Evolutionary conservation across 2,113 vertebrate genomes (phyloP).

Genomic region (Dolichallabes microphthalmus): DNA sequence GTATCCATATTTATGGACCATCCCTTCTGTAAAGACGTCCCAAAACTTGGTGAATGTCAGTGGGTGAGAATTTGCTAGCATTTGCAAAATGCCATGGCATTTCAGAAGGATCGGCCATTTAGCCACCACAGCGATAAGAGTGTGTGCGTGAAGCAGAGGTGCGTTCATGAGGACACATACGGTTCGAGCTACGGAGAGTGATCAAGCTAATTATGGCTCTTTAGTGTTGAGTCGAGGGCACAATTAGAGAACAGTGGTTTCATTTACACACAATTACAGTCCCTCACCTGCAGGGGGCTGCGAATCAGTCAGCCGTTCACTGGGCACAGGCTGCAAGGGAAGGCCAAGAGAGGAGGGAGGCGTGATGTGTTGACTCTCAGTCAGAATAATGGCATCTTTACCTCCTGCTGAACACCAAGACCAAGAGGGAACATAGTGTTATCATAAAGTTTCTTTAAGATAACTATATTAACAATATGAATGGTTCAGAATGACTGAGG

Average conservation of each 20-base stretch:
- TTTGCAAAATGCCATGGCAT: constrained; percentile 82
- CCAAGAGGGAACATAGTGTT: constrained; percentile 12
- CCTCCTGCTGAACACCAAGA: constrained; percentile 72
- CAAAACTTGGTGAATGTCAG: constrained; percentile 80
- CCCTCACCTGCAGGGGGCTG: constrained; percentile 68
- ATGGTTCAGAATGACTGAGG: constrained; percentile 17
- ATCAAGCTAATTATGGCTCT: constrained; percentile 63
- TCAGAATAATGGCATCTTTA: constrained; percentile 76
- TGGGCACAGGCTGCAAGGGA: constrained; percentile 60
- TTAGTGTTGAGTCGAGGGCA: constrained; percentile 50
- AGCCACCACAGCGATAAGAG: constrained; percentile 65
- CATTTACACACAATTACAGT: constrained; percentile 59
- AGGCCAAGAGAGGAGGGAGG: constrained; percentile 61
- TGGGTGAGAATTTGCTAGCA: constrained; percentile 73
- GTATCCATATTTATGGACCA: constrained; percentile 74
- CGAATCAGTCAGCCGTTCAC: constrained; percentile 53
- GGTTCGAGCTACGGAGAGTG: constrained; percentile 42
- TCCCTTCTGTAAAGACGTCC: constrained; percentile 58
- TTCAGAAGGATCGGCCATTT: constrained; percentile 69
- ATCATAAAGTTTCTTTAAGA: constrained; percentile 6
- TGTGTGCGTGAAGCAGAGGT: constrained; percentile 56
- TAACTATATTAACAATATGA: neutral
- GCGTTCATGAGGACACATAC: constrained; percentile 55
- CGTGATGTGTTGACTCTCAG: constrained; percentile 71
- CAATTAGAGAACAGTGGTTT: constrained; percentile 56